Conservation (phyloP, 2,797 vertebrate species). For the Fratercula arctica region DNA sequence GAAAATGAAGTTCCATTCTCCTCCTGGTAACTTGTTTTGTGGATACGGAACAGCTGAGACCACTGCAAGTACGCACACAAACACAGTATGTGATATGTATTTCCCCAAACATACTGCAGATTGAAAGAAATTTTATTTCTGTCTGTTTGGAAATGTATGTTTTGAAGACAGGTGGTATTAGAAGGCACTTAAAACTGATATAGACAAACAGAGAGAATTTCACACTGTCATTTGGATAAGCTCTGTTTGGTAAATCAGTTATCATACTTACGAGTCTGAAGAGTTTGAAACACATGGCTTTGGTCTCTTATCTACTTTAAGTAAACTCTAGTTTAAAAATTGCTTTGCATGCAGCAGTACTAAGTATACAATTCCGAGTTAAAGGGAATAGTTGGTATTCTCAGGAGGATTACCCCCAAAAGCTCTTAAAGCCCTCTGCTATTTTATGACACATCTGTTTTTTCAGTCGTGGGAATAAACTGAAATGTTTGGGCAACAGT, state of each 20-base stretch:
- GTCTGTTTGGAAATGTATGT: background rate
- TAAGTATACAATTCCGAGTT: slow-evolving; percentile 28
- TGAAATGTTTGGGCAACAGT: slow-evolving; percentile 11
- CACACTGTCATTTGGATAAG: background rate
- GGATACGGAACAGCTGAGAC: background rate
- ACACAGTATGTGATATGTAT: background rate
- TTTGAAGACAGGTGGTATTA: background rate
- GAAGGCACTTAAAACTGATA: background rate
- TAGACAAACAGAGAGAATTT: background rate
- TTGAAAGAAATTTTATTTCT: background rate
- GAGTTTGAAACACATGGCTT: slow-evolving; percentile 1
- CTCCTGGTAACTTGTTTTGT: background rate
- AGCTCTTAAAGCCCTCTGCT: background rate
- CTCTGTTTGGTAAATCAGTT: background rate
- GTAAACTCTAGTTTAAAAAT: slow-evolving; percentile 50
- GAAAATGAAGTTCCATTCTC: slow-evolving; percentile 1
- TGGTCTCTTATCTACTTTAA: slow-evolving; percentile 46
- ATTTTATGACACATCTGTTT: slow-evolving; percentile 1
- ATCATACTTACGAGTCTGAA: background rate
- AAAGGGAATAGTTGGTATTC: slow-evolving; percentile 19
- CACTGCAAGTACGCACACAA: background rate
- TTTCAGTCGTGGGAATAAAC: background rate
- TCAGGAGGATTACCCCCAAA: background rate
- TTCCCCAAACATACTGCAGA: background rate
- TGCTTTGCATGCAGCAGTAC: background rate